A percentile compares a stretch with the other conserved stretches of the same genome.
Evolutionary conservation across 2,113 vertebrate species (phyloP).

Genomic region (Panthera tigris): DNA sequence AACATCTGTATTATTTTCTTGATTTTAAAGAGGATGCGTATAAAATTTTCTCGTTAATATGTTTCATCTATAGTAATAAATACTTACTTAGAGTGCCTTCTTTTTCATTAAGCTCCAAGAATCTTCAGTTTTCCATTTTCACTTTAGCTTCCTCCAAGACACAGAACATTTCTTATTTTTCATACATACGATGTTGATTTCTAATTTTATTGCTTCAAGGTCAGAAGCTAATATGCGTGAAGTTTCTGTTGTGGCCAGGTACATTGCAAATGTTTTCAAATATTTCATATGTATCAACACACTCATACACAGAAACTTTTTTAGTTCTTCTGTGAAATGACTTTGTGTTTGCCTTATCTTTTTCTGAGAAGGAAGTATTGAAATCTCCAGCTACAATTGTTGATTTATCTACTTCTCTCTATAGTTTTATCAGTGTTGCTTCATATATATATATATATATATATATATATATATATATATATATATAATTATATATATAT

Average conservation of each 20-base stretch:
- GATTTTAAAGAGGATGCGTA: neutral
- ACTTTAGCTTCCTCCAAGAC: neutral
- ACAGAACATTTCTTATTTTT: slow-evolving; percentile 11
- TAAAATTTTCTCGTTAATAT: neutral
- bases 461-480: no score
- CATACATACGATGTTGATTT: neutral
- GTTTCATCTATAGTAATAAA: neutral
- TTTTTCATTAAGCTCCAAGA: neutral
- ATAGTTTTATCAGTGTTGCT: neutral
- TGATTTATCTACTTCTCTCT: neutral
- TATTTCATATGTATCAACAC: neutral
- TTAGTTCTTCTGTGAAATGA: neutral
- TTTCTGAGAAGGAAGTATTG: neutral
- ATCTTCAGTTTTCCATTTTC: neutral
- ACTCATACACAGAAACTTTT: neutral
- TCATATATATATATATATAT: neutral
- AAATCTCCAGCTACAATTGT: neutral
- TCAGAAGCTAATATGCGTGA: neutral
- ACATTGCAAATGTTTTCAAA: neutral
- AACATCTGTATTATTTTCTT: neutral
- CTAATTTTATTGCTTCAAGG: neutral
- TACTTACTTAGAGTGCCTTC: neutral
- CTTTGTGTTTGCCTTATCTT: neutral
- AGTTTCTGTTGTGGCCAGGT: neutral
- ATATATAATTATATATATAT: no score